Evolutionary conservation across 2,888 invertebrate genomes (phyloP).

Genomic region (Drosophila emarginata): DNA sequence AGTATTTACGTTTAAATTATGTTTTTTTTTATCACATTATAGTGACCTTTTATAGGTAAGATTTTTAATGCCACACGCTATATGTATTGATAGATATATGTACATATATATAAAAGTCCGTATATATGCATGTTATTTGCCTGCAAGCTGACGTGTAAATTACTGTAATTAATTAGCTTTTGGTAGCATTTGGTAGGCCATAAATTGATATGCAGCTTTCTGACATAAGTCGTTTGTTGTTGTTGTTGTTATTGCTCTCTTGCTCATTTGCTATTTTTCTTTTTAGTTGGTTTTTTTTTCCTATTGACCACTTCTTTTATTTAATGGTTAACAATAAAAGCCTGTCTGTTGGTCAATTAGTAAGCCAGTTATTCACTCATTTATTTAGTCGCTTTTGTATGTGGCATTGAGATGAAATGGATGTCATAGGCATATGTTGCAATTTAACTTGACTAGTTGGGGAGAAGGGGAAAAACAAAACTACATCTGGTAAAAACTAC

Average conservation of each 20-base stretch:
- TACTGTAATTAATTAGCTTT: conserved; percentile 13
- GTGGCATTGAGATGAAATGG: background rate
- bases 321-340: conserved; percentile 27
- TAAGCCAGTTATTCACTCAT: conserved; percentile 15
- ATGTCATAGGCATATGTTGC: background rate
- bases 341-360: conserved; percentile 18
- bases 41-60: too few relatives aligned
- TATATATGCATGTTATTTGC: background rate
- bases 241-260: background rate
- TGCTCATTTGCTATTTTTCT: background rate
- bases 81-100: too few relatives aligned
- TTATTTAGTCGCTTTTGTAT: conserved; percentile 22
- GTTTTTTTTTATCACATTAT: too few relatives aligned
- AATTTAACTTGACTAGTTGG: background rate
- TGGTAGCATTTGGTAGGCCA: conserved; percentile 8
- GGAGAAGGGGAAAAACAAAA: too few relatives aligned
- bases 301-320: background rate
- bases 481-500: too few relatives aligned
- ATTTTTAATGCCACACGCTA: too few relatives aligned
- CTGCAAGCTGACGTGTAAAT: conserved; percentile 8
- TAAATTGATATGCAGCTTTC: conserved; percentile 2
- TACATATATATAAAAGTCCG: background rate
- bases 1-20: too few relatives aligned
- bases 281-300: too few relatives aligned
- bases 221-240: background rate